Evolutionary conservation across 2,113 vertebrate genomes (phyloP).

Genomic region (Aythya baeri): DNA sequence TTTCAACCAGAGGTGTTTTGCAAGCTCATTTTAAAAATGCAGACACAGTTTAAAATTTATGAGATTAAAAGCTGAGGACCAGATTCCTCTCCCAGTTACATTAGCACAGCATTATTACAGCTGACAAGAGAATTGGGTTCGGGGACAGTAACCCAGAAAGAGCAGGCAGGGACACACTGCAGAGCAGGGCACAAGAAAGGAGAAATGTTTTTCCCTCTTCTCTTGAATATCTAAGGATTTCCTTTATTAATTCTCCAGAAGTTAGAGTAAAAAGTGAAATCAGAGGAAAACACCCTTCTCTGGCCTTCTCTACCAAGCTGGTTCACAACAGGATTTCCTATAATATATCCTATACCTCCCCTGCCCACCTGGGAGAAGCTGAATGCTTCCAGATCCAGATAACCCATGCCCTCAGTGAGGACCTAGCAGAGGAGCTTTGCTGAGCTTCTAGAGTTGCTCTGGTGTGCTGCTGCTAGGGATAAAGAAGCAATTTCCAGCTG

Average conservation of each 20-base stretch:
- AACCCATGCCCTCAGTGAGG: background rate
- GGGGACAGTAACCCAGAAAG: background rate
- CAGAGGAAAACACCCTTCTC: background rate
- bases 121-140: background rate
- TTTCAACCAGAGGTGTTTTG: background rate
- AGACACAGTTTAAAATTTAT: background rate
- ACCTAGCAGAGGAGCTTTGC: background rate
- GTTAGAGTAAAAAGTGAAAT: background rate
- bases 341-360: background rate
- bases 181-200: background rate
- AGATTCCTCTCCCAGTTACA: background rate
- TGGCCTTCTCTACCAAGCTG: background rate
- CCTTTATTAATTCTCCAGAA: background rate
- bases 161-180: background rate
- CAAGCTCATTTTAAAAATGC: slow-evolving; percentile 1
- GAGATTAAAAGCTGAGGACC: background rate
- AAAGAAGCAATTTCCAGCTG: background rate
- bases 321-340: background rate
- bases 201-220: background rate
- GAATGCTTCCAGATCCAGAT: background rate
- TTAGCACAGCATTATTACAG: background rate
- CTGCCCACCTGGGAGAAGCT: background rate
- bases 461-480: background rate
- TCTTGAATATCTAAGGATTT: background rate
- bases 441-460: background rate